Base-by-base conservation (phyloP, 1,140 invertebrate genomes). In the Drosophila pandora region DNA sequence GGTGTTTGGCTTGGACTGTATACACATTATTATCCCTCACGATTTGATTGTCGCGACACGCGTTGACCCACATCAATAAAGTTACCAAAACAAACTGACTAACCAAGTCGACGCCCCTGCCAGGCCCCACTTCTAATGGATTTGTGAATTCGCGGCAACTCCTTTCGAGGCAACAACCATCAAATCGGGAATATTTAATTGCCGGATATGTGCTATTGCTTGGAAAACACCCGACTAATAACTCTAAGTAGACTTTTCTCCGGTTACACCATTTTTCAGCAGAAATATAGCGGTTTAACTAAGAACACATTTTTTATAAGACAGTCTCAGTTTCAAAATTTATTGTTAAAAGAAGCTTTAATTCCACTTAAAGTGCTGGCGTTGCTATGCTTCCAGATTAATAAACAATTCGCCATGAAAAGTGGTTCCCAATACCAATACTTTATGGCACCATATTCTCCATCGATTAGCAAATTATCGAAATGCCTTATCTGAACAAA, bases 1-100 rank as follows among this genome's bases (percentile, higher is more conserved):
- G 65, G 65, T 69, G 63, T 69, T 57, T 30, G 63, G n/a, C 30
- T 68, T 30, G 64, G 65, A 39, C 41, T 69, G 48, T 48, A 57
- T 69, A 69, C 65, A 69, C 65, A 69, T 67, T 65, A 75, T 75
- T 67, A 75, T 75, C 61, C 71, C 71, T 75, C 48, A 67, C 62
- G 71, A 75, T 75, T 75, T 75, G 60, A 74, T 74, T 74, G 72
- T 54, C 52, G 61, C 62, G 54, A 74, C 72, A 75, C 71, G 54
- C 69, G 58, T 55, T 73, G 70, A 73, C 70, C 70, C 65, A 68
- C 65, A 69, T 73, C 69, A 72, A 71, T 71, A 61, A 49, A 55
- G 43, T 37, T 25, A 62, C 34, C 45, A 55, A 41, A 60, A 47
- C 63, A 37, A 23, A 69, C 63, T 56, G 43, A 69, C 63, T 57